Base-by-base conservation (phyloP, 2,797 vertebrate species). In the Bovichtus diacanthus region DNA sequence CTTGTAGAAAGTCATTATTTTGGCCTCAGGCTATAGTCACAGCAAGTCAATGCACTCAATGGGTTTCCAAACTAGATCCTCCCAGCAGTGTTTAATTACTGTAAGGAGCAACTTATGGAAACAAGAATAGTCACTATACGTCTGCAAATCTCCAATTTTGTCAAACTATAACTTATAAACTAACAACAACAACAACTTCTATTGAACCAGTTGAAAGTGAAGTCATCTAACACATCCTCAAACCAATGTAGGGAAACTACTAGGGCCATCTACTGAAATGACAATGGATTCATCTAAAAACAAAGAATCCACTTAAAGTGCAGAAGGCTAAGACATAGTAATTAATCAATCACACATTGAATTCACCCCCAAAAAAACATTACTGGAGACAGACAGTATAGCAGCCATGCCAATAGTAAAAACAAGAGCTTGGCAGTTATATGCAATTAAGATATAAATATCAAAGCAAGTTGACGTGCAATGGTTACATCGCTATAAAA, bases 11-110 rank as follows among this genome's bases (percentile, higher is more conserved):
- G 38, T 64, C 68, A 76, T 76, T 21, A 2, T 39, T 72, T 18
- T 67, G 44, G 39, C 39, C 27, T 53, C 49, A 25, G 59, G 41
- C 44, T 69, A 6, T 18, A 46, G 46, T 74, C 44, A n/a, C 39
- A 63, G 18, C 36, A 27, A 64, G 34, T 54, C 27, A 68, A 68
- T 38, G 53, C 61, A 39, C 19, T 68, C 4, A 61, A 54, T 47
- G 19, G 29, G 19, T 70, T 73, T 74, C 61, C 39, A 76, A 73
- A 73, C 36, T 67, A 7, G 8, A 76, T 50, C 41, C 53, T 56
- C 60, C 66, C 49, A 50, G n/a, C 29, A 7, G 51, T 21, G 27
- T 61, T 46, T 63, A 21, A 68, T 59, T 31, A 72, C 54, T 21
- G 12, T 9, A 25, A 29, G 9, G n/a, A 34, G 21, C 0, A 41